Evolutionary conservation across 2,113 vertebrate species (phyloP).

Genomic region (Heterotilapia buettikoferi): DNA sequence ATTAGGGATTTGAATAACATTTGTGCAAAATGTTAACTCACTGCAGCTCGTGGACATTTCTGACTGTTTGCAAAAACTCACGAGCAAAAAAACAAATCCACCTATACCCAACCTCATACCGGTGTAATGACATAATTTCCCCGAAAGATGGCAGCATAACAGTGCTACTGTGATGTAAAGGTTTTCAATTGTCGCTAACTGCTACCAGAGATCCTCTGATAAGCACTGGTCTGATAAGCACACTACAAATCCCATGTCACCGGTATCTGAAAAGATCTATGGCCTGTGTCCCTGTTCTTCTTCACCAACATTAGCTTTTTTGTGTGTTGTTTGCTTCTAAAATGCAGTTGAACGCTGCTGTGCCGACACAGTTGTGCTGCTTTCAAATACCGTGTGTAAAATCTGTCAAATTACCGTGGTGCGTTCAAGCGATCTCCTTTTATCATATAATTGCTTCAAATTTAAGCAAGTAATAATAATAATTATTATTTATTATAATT

Average conservation of each 20-base stretch:
- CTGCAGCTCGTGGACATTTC: not conserved
- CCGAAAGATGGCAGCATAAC: constrained; percentile 27
- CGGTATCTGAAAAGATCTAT: not conserved
- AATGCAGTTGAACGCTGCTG: not conserved
- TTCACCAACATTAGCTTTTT: not conserved
- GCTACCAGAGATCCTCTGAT: not conserved
- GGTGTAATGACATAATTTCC: not conserved
- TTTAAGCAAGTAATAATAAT: not conserved
- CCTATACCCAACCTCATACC: not conserved
- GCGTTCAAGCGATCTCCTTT: not conserved
- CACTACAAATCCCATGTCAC: not conserved
- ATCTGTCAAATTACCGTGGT: not conserved
- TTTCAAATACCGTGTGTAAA: not conserved
- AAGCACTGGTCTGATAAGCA: not conserved
- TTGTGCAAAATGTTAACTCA: not conserved
- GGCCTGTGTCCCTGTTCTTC: not conserved
- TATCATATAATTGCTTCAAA: not conserved
- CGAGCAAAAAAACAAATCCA: not conserved
- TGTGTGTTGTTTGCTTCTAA: not conserved
- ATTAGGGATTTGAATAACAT: not conserved
- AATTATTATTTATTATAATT: not conserved
- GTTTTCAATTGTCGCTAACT: not conserved
- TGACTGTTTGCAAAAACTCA: not conserved
- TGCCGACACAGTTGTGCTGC: not conserved
- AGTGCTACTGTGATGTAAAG: not conserved